Conservation (phyloP, 1,140 invertebrate species). For the Zaprionus nigranus region DNA sequence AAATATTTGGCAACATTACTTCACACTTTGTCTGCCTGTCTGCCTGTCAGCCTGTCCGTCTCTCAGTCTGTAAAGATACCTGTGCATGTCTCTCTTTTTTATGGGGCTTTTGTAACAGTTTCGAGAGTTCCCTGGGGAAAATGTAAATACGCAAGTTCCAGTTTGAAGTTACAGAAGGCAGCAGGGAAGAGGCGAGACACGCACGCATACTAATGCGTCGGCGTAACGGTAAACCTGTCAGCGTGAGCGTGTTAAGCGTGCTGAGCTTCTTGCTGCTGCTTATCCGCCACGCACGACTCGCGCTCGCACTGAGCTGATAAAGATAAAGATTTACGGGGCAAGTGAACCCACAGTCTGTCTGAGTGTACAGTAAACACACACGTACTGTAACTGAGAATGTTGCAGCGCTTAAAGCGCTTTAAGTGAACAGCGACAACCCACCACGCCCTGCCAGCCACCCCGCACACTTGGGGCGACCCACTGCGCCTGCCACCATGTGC, state of each 20-base stretch:
- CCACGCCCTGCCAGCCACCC: constrained; percentile 1
- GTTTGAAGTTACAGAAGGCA: neutral
- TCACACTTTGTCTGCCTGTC: constrained; percentile 5
- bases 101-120: neutral
- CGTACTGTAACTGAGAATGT: neutral
- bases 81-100: constrained; percentile 6
- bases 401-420: constrained; percentile 35
- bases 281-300: constrained; percentile 54
- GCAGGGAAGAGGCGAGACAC: neutral
- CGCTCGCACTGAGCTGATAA: constrained; percentile 59
- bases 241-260: neutral
- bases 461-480: neutral
- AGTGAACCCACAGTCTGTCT: constrained; percentile 4
- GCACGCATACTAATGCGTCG: constrained; percentile 21
- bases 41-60: neutral
- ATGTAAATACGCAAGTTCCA: neutral
- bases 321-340: constrained; percentile 65
- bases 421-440: neutral
- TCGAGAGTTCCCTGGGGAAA: neutral
- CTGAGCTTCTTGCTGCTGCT: constrained; percentile 9
- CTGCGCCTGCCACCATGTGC: neutral
- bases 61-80: neutral
- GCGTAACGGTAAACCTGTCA: constrained; percentile 37
- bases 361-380: neutral
- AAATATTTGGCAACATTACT: constrained; percentile 47